Conservation (phyloP, 2,113 vertebrate species). For the Xyliphius kryptos region DNA sequence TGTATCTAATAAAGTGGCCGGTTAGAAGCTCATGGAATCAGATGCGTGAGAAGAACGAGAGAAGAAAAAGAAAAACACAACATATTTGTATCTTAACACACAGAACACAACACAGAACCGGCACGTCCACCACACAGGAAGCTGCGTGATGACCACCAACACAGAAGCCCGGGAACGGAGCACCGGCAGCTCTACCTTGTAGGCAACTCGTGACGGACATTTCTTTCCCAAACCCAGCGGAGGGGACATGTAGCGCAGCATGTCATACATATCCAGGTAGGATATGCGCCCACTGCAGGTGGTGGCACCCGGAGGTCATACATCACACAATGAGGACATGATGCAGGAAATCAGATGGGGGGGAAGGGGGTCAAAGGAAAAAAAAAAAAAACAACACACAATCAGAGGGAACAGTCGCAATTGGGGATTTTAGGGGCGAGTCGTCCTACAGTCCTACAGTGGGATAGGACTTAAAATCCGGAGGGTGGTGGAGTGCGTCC, state of each 20-base stretch:
- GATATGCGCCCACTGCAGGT: slow-evolving; percentile 87
- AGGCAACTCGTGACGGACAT: slow-evolving; percentile 93
- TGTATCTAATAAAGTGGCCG: too few species aligned
- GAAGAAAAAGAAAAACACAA: too few species aligned
- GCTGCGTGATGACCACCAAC: slow-evolving; percentile 30
- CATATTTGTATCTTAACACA: too few species aligned
- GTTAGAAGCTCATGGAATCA: too few species aligned
- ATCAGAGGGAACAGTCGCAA: slow-evolving; percentile 55
- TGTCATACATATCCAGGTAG: slow-evolving; percentile 98
- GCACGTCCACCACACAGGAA: slow-evolving; percentile 17
- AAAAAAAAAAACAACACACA: slow-evolving; percentile 27
- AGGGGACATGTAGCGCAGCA: slow-evolving; percentile 98
- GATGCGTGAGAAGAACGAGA: not conserved
- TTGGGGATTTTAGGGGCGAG: slow-evolving; percentile 54
- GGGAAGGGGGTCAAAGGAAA: slow-evolving; percentile 17
- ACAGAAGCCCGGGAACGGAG: slow-evolving; percentile 2
- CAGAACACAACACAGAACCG: too few species aligned
- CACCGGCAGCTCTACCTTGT: slow-evolving; percentile 83
- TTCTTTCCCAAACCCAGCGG: slow-evolving; percentile 98
- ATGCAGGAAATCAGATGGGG: slow-evolving; percentile 33
- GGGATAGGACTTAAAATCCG: too few species aligned
- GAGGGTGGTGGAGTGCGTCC: too few species aligned
- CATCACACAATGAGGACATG: slow-evolving; percentile 35
- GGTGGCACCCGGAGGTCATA: slow-evolving; percentile 19
- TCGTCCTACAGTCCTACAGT: too few species aligned